Evolutionary conservation across 2,113 vertebrate genomes (phyloP).

Genomic region (Candoia aspera): DNA sequence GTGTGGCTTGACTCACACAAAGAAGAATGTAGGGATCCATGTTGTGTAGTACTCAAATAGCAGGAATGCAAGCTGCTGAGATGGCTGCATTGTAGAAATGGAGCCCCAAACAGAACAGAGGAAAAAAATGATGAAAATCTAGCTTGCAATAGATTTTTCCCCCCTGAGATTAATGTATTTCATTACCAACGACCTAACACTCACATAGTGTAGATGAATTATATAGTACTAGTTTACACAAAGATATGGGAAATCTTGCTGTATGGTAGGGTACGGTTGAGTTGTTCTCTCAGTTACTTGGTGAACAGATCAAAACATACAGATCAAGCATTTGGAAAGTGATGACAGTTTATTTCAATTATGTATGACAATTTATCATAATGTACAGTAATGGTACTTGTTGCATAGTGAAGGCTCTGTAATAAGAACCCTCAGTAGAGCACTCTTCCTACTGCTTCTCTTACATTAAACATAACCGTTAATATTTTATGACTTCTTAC

Average conservation of each 20-base stretch:
- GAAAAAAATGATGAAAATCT: neutral
- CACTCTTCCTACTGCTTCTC: conserved; percentile 47
- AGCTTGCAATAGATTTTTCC: neutral
- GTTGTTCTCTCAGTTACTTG: conserved; percentile 57
- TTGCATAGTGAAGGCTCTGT: conserved; percentile 59
- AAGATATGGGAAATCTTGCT: conserved; percentile 54
- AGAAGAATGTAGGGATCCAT: conserved; percentile 18
- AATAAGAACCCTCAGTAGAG: conserved; percentile 63
- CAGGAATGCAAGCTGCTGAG: conserved; percentile 5
- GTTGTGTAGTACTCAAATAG: conserved; percentile 6
- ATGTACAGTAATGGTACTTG: conserved; percentile 41
- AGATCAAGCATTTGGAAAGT: conserved; percentile 56
- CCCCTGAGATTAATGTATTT: neutral
- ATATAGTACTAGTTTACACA: conserved; percentile 45
- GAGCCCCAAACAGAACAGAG: neutral
- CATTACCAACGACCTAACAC: conserved; percentile 20
- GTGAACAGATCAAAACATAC: conserved; percentile 43
- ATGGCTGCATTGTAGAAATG: conserved; percentile 7
- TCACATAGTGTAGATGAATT: conserved; percentile 36
- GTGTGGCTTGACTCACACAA: conserved; percentile 15
- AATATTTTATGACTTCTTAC: conserved; percentile 47
- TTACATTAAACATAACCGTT: conserved; percentile 31
- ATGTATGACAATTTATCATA: conserved; percentile 66
- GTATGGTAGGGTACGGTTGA: conserved; percentile 44
- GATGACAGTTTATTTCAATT: conserved; percentile 62